Percentiles rank a stretch among this genome's conserved stretches.
Evolutionary conservation across 2,797 vertebrate genomes (phyloP).

Genomic region (Meda fulgida): DNA sequence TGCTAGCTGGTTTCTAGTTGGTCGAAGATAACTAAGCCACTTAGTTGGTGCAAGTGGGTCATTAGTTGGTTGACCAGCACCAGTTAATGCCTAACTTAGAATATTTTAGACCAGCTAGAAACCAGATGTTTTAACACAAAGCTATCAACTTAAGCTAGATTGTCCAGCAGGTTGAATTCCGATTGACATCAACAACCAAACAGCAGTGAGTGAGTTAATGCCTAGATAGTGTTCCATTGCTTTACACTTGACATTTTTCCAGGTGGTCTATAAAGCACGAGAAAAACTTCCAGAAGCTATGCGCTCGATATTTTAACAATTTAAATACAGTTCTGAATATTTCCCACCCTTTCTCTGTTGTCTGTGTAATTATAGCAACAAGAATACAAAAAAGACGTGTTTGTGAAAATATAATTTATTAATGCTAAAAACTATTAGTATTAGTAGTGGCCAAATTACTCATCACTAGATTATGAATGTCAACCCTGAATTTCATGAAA

Average conservation of each 20-base stretch:
- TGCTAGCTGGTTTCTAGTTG: not conserved
- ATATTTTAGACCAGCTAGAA: not conserved
- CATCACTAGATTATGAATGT: not conserved
- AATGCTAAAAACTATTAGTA: not conserved
- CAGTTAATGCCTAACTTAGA: not conserved
- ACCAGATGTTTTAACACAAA: not conserved
- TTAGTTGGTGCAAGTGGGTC: not conserved
- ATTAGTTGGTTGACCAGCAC: not conserved
- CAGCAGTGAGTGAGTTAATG: not conserved
- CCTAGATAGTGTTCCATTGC: not conserved
- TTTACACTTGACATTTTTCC: not conserved
- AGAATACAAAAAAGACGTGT: not conserved
- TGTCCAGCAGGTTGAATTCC: not conserved
- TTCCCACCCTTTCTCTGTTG: not conserved
- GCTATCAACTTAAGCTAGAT: not conserved
- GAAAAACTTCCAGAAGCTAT: not conserved
- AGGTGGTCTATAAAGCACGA: not conserved
- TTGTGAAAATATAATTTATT: not conserved
- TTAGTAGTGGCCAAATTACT: not conserved
- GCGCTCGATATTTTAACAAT: not conserved
- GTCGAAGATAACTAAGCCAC: not conserved
- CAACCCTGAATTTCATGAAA: not conserved
- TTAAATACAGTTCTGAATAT: conserved; percentile 1
- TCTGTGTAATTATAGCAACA: not conserved
- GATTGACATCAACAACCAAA: not conserved